Evolutionary conservation across 2,888 invertebrate species (phyloP).

Genomic region (Himalopsyche kuldschensis): DNA sequence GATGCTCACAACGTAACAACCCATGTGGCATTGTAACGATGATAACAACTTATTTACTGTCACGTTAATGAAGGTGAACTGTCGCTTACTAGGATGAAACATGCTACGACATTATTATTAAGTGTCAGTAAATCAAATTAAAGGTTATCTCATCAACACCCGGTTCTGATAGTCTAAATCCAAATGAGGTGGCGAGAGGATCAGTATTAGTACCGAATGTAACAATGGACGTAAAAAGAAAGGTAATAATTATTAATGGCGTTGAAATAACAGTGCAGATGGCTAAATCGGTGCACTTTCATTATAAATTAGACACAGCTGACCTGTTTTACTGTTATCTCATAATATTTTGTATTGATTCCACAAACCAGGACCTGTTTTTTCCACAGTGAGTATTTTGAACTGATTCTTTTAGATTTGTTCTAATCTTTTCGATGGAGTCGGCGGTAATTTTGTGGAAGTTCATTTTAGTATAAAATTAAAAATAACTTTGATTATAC

Average conservation of each 20-base stretch:
- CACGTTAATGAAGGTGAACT: background rate
- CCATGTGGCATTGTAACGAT: background rate
- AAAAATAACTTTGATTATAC: too few relatives aligned
- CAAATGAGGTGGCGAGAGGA: background rate
- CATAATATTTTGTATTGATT: too few relatives aligned
- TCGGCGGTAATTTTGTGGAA: too few relatives aligned
- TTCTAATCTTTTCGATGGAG: too few relatives aligned
- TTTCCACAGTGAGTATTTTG: too few relatives aligned
- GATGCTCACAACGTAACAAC: too few relatives aligned
- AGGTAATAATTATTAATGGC: background rate
- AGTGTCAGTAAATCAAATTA: background rate
- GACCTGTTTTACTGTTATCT: too few relatives aligned
- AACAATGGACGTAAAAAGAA: background rate
- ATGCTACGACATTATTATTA: background rate
- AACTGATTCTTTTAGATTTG: too few relatives aligned
- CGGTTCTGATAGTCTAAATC: background rate
- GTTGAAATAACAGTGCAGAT: background rate
- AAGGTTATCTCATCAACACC: background rate
- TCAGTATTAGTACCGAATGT: background rate
- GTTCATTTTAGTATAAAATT: too few relatives aligned
- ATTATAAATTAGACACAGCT: too few relatives aligned
- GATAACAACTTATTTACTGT: background rate
- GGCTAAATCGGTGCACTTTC: background rate
- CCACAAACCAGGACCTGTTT: too few relatives aligned
- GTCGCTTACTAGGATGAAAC: background rate